Percentiles rank a stretch among this genome's conserved stretches.
phyloP scores from a whole-genome alignment of 2,113 vertebrate genomes.

The Mesembrinibis cayennensis region DNA sequence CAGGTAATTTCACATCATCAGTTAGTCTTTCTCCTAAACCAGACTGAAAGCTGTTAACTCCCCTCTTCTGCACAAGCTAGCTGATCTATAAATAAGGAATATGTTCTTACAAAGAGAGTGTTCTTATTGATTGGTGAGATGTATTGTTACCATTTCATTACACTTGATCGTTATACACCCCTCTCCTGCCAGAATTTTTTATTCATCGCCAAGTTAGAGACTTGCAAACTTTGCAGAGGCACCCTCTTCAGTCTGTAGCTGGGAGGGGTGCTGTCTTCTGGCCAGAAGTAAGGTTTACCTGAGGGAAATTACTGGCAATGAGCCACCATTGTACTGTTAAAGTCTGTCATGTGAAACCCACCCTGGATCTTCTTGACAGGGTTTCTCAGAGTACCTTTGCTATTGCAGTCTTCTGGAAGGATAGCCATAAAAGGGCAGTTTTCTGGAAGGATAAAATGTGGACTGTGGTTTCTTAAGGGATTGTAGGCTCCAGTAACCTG shows the following conservation, averaged over 20 bases:
- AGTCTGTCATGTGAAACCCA: background rate
- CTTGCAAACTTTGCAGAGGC: background rate
- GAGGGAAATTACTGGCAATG: background rate
- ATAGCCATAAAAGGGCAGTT: background rate
- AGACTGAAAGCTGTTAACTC: constrained; percentile 1
- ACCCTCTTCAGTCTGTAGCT: accelerated
- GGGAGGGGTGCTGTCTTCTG: background rate
- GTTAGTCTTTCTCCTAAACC: constrained; percentile 11
- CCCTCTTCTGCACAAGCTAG: background rate
- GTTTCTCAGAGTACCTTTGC: background rate
- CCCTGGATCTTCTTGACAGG: background rate
- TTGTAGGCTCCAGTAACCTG: background rate
- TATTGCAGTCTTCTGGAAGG: background rate
- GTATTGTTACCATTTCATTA: constrained; percentile 8
- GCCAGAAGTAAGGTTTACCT: background rate
- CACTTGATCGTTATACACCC: background rate
- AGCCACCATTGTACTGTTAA: background rate
- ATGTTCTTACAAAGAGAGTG: background rate
- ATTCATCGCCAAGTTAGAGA: background rate
- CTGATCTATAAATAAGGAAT: constrained; percentile 22
- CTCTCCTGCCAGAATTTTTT: background rate
- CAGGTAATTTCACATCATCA: constrained; percentile 34
- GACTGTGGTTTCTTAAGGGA: background rate
- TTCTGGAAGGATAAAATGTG: background rate
- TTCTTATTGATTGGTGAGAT: background rate